These are phyloP conservation scores for Neotoma lepida DNA, from an alignment of 2,113 vertebrate genomes.

Conservation along the genomic window DNA sequence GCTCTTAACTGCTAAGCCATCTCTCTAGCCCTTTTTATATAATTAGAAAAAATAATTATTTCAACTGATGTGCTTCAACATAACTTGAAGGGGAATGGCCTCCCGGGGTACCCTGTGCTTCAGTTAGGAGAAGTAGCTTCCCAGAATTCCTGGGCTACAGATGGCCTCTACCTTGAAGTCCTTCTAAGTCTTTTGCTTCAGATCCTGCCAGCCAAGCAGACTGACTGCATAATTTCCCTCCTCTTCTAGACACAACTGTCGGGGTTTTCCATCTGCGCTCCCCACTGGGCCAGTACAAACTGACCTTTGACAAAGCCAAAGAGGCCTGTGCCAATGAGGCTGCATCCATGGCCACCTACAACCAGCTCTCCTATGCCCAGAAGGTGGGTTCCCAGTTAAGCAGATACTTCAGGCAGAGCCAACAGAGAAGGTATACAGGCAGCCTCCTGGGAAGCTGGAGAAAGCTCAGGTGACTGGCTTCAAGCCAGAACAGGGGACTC, in stretches of 20 bases:
- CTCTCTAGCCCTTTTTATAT: neutral
- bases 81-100: neutral
- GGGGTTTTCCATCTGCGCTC: conserved; percentile 94
- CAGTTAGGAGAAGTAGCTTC: neutral
- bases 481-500: neutral
- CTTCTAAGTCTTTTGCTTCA: neutral
- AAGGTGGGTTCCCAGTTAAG: conserved; percentile 84
- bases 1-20: neutral
- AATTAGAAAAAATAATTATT: neutral
- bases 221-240: neutral
- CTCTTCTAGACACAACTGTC: conserved; percentile 86
- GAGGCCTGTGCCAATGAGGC: conserved; percentile 86
- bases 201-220: neutral
- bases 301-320: conserved; percentile 88
- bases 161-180: neutral
- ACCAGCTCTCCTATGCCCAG: conserved; percentile 93
- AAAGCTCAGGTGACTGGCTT: neutral
- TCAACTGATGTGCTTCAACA: too few species aligned
- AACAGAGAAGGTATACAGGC: neutral
- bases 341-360: conserved; percentile 89
- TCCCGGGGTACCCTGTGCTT: neutral
- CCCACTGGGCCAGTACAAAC: conserved; percentile 88
- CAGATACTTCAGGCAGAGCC: neutral
- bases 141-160: neutral
- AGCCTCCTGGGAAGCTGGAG: neutral